Percentiles rank a stretch among this genome's conserved stretches.
Conservation (phyloP, 2,113 vertebrate genomes). For the Tamias sibiricus region DNA sequence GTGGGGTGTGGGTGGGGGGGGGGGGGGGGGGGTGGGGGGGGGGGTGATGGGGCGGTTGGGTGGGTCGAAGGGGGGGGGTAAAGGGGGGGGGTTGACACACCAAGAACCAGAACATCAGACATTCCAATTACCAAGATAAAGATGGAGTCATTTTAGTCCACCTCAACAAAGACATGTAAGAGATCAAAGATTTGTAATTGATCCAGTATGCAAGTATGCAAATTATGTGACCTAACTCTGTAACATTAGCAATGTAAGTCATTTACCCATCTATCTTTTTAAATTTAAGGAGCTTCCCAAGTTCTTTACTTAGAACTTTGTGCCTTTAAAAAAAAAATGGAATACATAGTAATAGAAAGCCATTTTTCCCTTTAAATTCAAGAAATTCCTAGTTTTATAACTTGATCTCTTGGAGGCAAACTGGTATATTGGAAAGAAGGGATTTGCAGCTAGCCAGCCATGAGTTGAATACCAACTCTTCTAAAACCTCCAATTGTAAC, state of each 20-base stretch:
- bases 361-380: conserved; percentile 28
- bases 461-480: background rate
- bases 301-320: background rate
- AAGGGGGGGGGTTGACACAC: too few species aligned
- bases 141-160: background rate
- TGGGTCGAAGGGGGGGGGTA: too few species aligned
- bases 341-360: background rate
- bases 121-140: background rate
- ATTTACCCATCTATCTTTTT: background rate
- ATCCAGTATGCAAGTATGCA: background rate
- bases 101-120: background rate
- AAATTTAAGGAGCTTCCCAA: background rate
- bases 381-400: conserved; percentile 35
- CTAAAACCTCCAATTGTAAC: background rate
- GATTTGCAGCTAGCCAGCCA: background rate
- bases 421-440: background rate
- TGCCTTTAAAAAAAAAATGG: background rate
- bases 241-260: background rate
- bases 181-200: background rate
- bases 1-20: too few species aligned
- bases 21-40: too few species aligned
- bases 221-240: background rate
- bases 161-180: background rate
- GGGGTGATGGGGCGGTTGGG: too few species aligned
- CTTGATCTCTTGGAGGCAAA: background rate